A percentile compares a stretch with the other conserved stretches of the same genome.
Evolutionary conservation across 2,113 vertebrate genomes (phyloP).

Genomic region (Hoplias malabaricus): DNA sequence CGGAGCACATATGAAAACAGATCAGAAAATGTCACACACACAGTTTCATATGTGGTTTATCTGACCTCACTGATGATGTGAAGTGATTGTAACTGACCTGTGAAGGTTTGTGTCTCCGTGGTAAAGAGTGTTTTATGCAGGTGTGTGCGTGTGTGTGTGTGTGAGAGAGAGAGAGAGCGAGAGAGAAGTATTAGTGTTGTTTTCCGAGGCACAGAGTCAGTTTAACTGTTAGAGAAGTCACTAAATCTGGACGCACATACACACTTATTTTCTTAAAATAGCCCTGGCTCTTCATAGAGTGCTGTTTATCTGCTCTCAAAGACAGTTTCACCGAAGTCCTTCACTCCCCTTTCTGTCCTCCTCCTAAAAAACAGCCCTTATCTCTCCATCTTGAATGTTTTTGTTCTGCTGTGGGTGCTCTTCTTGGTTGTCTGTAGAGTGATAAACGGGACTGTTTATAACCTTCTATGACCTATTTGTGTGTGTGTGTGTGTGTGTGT

Average conservation of each 20-base stretch:
- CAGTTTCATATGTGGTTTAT: no score
- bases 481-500: neutral
- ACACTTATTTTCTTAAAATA: neutral
- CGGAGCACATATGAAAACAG: no score
- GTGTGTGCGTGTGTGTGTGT: neutral
- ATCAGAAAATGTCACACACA: no score
- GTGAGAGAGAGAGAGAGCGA: no score
- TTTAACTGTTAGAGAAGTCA: conserved; percentile 17
- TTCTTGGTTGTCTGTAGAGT: no score
- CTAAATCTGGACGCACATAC: neutral
- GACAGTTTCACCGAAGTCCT: neutral
- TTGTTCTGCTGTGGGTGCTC: neutral
- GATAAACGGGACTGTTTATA: neutral
- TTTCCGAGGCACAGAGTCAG: neutral
- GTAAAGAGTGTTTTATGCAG: neutral
- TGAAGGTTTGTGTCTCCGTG: neutral
- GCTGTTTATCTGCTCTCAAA: neutral
- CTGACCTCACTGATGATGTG: neutral
- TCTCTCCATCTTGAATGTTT: neutral
- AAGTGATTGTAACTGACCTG: neutral
- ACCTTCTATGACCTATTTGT: neutral
- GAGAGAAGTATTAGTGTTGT: conserved; percentile 16
- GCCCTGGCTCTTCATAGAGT: neutral
- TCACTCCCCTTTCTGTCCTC: neutral
- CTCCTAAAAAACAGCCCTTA: conserved; percentile 19